A percentile compares a stretch with the other conserved stretches of the same genome.
These are phyloP conservation scores for Drosophila jambulina DNA, from an alignment of 1,140 invertebrate genomes.

Conservation along the genomic window DNA sequence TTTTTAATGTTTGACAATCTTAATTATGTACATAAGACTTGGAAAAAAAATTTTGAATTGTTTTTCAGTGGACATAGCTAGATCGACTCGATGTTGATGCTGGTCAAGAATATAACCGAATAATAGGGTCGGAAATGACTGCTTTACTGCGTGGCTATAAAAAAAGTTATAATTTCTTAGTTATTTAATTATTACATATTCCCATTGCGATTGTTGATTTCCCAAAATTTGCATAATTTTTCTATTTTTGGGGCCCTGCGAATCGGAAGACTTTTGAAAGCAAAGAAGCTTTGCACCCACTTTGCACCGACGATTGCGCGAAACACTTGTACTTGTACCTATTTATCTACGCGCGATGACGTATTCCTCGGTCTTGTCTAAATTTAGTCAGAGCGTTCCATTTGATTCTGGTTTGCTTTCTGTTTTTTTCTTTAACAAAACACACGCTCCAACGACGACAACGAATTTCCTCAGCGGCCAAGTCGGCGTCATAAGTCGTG, in stretches of 20 bases:
- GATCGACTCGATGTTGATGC: too few species aligned
- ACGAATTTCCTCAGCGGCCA: constrained; percentile 47
- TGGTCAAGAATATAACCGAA: too few species aligned
- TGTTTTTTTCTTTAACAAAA: constrained; percentile 23
- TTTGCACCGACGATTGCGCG: constrained; percentile 7
- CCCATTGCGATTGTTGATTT: not conserved
- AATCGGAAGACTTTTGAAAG: constrained; percentile 6
- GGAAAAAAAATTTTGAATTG: too few species aligned
- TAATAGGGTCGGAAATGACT: not conserved
- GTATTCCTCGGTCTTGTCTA: constrained; percentile 61
- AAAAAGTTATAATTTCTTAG: not conserved
- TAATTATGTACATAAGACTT: too few species aligned
- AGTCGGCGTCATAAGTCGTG: constrained; percentile 51
- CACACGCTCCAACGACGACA: constrained; percentile 33
- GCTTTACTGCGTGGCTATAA: not conserved
- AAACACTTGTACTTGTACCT: constrained; percentile 9
- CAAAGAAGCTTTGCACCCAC: constrained; percentile 25
- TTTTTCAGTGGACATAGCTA: too few species aligned
- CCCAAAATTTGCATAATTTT: not conserved
- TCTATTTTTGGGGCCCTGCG: constrained; percentile 4
- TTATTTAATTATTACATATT: not conserved
- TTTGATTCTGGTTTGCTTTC: constrained; percentile 31
- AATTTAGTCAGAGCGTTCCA: constrained; percentile 56
- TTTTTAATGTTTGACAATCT: too few species aligned
- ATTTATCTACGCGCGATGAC: constrained; percentile 46